These are phyloP conservation scores for Psilanteris sp. DNA, from an alignment of 1,140 invertebrate species.

Conservation along the genomic window DNA sequence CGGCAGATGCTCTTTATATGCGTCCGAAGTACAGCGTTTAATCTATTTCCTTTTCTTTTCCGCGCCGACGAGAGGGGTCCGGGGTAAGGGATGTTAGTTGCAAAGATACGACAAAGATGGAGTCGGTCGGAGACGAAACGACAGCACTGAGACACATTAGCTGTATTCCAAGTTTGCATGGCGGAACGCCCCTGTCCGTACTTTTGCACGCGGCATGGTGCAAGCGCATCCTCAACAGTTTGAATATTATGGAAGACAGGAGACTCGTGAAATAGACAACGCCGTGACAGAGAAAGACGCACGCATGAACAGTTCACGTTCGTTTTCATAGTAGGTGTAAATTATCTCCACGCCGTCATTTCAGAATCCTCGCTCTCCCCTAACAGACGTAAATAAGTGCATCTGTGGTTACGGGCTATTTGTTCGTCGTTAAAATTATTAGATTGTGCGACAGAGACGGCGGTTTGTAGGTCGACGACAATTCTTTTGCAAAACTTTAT, in stretches of 20 bases:
- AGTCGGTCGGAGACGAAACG: constrained; percentile 57
- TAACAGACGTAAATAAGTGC: constrained; percentile 53
- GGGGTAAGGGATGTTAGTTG: constrained; percentile 7
- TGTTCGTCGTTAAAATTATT: constrained; percentile 63
- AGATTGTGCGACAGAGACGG: constrained; percentile 26
- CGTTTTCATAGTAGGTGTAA: constrained; percentile 65
- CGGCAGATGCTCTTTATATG: constrained; percentile 63
- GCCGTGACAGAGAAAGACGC: constrained; percentile 39
- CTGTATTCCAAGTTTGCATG: constrained; percentile 77
- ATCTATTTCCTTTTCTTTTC: constrained; percentile 68
- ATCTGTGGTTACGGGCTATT: constrained; percentile 62
- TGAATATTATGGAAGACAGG: constrained; percentile 64
- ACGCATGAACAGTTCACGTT: constrained; percentile 26
- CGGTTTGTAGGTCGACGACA: neutral
- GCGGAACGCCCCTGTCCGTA: constrained; percentile 75
- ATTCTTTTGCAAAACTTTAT: neutral
- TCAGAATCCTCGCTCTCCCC: constrained; percentile 40
- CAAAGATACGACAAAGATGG: constrained; percentile 57
- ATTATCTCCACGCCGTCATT: constrained; percentile 59
- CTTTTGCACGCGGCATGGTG: constrained; percentile 39
- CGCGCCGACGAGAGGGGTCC: constrained; percentile 14
- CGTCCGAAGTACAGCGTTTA: constrained; percentile 65
- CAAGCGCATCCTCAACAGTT: constrained; percentile 51
- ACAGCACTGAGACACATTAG: constrained; percentile 70
- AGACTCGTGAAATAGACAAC: constrained; percentile 48